Evolutionary conservation across 2,888 invertebrate genomes (phyloP), one percentile per base, ranked within the genome.

Genomic region (Phengaris alcon): DNA sequence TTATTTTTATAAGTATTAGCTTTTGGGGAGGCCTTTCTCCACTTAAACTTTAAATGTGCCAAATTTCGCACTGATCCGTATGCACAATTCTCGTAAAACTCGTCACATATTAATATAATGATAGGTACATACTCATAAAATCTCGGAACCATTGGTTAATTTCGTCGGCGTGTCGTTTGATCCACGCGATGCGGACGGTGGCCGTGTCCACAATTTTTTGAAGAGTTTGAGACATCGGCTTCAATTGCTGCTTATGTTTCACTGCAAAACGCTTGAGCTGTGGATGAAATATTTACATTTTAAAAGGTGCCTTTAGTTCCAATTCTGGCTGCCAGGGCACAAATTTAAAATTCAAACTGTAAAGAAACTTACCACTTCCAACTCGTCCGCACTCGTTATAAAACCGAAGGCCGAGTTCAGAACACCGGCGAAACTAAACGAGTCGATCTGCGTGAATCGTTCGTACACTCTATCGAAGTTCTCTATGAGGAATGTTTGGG

Each of bases 401-500:
- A 85, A 85, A 0, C 91, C 90, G 78, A 93, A 94, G 5, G 90
- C 89, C 0, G 90, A 89, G 52, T 81, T 86, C 0, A 94, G 80
- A 2, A 91, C 86, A 0, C 84, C 79, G 15, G 88, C 86, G 82
- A 93, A 87, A 80, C 88, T 89, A 81, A 93, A 92, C 3, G 90
- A 80, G 81, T 94, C 94, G 81, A 91, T 84, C 0, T 82, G 79
- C 0, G 85, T 85, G 85, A 92, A 91, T 76, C 82, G 86, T 35
- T 73, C 77, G 82, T 89, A 85, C 1, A 97, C 94, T 2, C 93
- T 89, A 8, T 93, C 86, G 95, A 97, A 97, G 86, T 97, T 94
- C 44, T 94, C 94, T 22, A 96, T 90, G 7, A 98, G 90, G 84
- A 95, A 97, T 80, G 95, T 94, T 83, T 97, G 97, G 0, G 97